Base-by-base conservation (phyloP, 2,113 vertebrate species). In the Plestiodon gilberti region DNA sequence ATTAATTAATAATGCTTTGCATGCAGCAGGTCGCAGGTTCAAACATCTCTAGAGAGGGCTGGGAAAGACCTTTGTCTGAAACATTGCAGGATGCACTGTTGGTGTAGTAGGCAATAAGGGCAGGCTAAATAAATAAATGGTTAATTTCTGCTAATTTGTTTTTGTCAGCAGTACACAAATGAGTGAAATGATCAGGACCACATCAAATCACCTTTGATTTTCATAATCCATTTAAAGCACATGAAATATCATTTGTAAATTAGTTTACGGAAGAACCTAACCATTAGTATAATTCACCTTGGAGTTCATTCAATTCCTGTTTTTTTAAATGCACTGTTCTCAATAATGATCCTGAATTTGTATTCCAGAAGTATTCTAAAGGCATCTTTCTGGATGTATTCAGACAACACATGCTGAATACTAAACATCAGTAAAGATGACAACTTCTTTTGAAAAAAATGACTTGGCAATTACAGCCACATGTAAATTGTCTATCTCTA, bases 331-430 rank as follows among this genome's bases (percentile, higher is more conserved):
- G 43, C 43, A 38, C 14, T 30, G 67, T 73, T 59, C 69, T 74
- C 73, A 69, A 38, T 23, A 57, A 6, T 20, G 23, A 73, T 64
- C 30, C 30, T 15, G 48, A 38, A 91, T 93, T 81, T 90, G 82
- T 78, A 86, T 94, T 93, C 90, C 88, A 79, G 55, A 87, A 89
- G 38, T 48, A 80, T 0, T 0, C 52, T 55, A 61, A 80, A 91
- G 57, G 25, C 82, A 78, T 74, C 86, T 92, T 92, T 92, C 88
- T 71, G 62, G 79, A 17, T 86, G 78, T 88, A 86, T 93, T 89
- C 92, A 86, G 75, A 92, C 61, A 57, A 0, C 0, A 40, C 59
- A 55, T 76, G 78, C 55, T 88, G 92, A 91, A 95, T 93, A 86
- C 82, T 92, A 93, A 92, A n/a, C 43, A 48, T 48, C 43, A 48